These are phyloP conservation scores for Acronicta leporina DNA, from an alignment of 2,888 invertebrate species.

Conservation along the genomic window DNA sequence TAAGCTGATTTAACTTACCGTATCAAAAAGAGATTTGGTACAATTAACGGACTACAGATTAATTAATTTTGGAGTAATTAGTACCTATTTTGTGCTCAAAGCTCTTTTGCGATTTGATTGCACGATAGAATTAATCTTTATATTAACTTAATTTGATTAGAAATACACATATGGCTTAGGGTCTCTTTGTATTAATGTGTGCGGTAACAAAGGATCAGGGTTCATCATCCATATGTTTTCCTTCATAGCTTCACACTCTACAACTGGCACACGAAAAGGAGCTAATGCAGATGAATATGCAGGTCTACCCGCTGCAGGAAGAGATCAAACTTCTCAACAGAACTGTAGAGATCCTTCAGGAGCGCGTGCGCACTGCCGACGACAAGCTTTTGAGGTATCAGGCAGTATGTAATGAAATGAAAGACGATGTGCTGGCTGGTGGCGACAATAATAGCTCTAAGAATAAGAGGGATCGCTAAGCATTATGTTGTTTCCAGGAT, in stretches of 20 bases:
- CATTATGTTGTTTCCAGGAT: conserved; percentile 8
- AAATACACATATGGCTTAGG: too few species aligned
- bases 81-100: too few species aligned
- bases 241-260: conserved; percentile 91
- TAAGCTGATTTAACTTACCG: too few species aligned
- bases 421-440: conserved; percentile 73
- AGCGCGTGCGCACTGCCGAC: conserved; percentile 74
- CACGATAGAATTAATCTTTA: too few species aligned
- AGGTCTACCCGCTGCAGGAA: conserved; percentile 88
- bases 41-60: too few species aligned
- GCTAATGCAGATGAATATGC: conserved; percentile 90
- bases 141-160: too few species aligned
- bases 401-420: conserved; percentile 58
- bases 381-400: conserved; percentile 77
- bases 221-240: conserved; percentile 4
- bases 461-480: conserved; percentile 67
- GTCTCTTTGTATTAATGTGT: too few species aligned
- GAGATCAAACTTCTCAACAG: conserved; percentile 89
- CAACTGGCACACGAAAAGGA: conserved; percentile 93
- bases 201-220: too few species aligned
- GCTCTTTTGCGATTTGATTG: too few species aligned
- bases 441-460: conserved; percentile 71
- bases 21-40: too few species aligned
- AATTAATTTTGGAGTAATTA: too few species aligned
- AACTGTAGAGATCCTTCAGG: conserved; percentile 86